Evolutionary conservation across 92 coral and sea anemone genomes (phyloP).

Genomic region (Palythoa heliodiscus): DNA sequence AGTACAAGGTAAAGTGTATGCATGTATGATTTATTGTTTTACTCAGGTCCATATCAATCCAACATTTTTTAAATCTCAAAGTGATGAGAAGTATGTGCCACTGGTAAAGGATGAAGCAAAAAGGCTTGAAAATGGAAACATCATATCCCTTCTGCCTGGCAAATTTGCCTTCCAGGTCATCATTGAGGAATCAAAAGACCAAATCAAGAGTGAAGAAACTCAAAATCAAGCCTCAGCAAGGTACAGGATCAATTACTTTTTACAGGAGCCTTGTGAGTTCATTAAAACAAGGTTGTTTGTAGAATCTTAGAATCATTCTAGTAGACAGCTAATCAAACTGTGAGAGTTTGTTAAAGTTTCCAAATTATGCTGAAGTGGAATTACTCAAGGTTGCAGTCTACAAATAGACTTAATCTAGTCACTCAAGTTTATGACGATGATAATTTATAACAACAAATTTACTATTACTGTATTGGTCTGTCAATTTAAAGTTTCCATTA

Average conservation of each 20-base stretch:
- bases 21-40: too few relatives aligned
- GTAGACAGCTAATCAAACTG: too few relatives aligned
- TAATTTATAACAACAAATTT: too few relatives aligned
- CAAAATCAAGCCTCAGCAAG: constrained; percentile 24
- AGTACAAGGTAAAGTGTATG: too few relatives aligned
- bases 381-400: too few relatives aligned
- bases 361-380: too few relatives aligned
- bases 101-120: constrained; percentile 73
- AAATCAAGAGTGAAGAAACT: constrained; percentile 19
- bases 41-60: constrained; percentile 89
- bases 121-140: constrained; percentile 71
- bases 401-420: too few relatives aligned
- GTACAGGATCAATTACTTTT: not conserved
- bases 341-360: too few relatives aligned
- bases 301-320: not conserved
- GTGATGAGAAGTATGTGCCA: constrained; percentile 64
- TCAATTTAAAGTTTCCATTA: too few relatives aligned
- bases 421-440: too few relatives aligned
- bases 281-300: not conserved
- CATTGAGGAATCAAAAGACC: constrained; percentile 21
- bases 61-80: constrained; percentile 78
- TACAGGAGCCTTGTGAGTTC: not conserved
- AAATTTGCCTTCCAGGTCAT: constrained; percentile 71
- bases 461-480: too few relatives aligned
- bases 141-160: constrained; percentile 85